Base-by-base conservation (phyloP, 2,888 invertebrate species). In the Erannis defoliaria region DNA sequence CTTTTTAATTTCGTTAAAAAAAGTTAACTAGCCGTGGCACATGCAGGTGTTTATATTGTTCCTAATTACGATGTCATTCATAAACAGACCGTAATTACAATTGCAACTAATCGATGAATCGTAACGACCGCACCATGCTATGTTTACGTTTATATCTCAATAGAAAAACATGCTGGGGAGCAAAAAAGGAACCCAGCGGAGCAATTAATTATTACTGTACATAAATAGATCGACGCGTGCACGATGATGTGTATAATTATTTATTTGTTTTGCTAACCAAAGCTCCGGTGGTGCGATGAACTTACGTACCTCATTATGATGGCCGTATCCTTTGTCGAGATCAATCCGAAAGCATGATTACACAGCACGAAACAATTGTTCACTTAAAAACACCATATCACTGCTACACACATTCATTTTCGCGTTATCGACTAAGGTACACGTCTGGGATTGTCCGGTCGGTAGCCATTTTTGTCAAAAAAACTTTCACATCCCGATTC, bases 391-490 rank as follows among this genome's bases (percentile, higher is more conserved):
- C 83, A 85, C 85, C 91, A 91, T 89, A 86, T 91, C 84, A 89
- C 88, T 84, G 71, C 84, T 84, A 86, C 86, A 80, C 82, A 78
- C 70, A 67, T 68, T 81, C 87, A 90, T 87, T 86, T 86, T 85
- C 76, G 70, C 80, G 82, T 85, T 89, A 90, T 77, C 77, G 85
- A 84, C 82, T 83, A 65, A 75, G 75, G 74, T 77, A 82, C 74
- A 86, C 84, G 81, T 82, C 86, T 80, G 79, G 81, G 74, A 82
- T 75, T 78, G 82, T 81, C 70, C 71, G 71, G 73, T 77, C 75
- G 86, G 91, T 88, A 83, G 91, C 93, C 92, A 93, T 93, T 90
- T 93, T 92, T 89, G 86, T 81, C 84, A 86, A 90, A 90, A 86
- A 82, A 83, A 81, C 81, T 84, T 83, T 81, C 82, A 80, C 84